These are phyloP conservation scores for Brachionus asplanchnoidis DNA, from an alignment of 1,140 invertebrate genomes.

Conservation along the genomic window DNA sequence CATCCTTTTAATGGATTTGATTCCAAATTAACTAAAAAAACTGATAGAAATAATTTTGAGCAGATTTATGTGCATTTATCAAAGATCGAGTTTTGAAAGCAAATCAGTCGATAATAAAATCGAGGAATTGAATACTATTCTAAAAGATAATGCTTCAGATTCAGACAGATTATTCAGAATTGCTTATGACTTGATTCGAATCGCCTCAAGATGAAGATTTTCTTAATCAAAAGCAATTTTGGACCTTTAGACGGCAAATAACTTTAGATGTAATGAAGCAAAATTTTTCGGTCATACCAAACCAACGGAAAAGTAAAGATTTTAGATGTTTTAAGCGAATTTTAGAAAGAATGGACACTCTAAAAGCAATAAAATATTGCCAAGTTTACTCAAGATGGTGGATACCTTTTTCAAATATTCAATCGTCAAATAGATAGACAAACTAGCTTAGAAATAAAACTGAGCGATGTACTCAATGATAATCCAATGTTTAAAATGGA, in stretches of 20 bases:
- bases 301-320: not conserved
- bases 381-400: too few relatives aligned
- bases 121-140: not conserved
- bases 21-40: too few relatives aligned
- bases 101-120: not conserved
- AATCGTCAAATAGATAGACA: too few relatives aligned
- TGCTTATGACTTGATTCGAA: not conserved
- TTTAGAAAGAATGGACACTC: not conserved
- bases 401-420: too few relatives aligned
- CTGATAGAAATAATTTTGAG: too few relatives aligned
- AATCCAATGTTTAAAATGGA: too few relatives aligned
- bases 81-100: not conserved
- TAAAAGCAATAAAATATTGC: constrained; percentile 14
- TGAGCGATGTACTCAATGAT: too few relatives aligned
- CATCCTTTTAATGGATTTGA: too few relatives aligned
- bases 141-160: not conserved
- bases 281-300: not conserved
- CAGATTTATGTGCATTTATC: not conserved
- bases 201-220: not conserved
- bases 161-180: too few relatives aligned
- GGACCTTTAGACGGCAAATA: not conserved
- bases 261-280: not conserved
- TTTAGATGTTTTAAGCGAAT: not conserved
- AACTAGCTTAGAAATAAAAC: too few relatives aligned
- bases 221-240: not conserved